Evolutionary conservation across 1,140 invertebrate genomes (phyloP).

Genomic region (Drosophila azteca): DNA sequence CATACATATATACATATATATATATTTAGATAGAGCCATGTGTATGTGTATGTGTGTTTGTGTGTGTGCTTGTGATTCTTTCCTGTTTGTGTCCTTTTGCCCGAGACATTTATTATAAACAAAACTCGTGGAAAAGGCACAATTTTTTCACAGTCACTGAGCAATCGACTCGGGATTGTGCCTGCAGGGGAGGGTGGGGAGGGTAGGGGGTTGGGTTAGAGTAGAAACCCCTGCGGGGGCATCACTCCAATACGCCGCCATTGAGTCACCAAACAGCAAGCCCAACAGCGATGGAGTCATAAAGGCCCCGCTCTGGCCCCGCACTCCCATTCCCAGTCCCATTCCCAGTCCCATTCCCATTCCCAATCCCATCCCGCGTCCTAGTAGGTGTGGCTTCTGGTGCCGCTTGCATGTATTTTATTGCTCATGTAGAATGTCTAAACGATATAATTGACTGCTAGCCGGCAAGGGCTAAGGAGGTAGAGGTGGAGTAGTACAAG

Average conservation of each 20-base stretch:
- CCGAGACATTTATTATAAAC: constrained; percentile 59
- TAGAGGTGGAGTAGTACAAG: constrained; percentile 27
- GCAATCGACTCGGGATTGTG: constrained; percentile 25
- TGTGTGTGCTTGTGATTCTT: background rate
- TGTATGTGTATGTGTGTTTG: background rate
- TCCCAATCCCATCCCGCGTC: background rate
- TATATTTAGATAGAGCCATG: constrained; percentile 7
- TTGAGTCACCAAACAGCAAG: constrained; percentile 27
- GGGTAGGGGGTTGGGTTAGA: too few relatives aligned
- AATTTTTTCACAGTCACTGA: constrained; percentile 53
- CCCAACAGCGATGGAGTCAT: constrained; percentile 55
- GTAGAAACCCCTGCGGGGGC: constrained; percentile 3
- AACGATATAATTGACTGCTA: constrained; percentile 72
- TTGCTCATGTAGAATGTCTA: constrained; percentile 73
- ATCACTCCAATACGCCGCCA: constrained; percentile 2
- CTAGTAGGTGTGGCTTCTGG: constrained; percentile 45
- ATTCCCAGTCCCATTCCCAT: background rate
- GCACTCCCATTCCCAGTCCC: background rate
- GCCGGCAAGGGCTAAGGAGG: constrained; percentile 15
- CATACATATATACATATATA: background rate
- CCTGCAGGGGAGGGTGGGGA: too few relatives aligned
- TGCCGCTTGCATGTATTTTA: constrained; percentile 63
- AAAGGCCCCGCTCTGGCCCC: constrained; percentile 42
- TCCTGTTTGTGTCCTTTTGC: constrained; percentile 35
- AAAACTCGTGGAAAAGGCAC: constrained; percentile 15